Percentiles rank a stretch among this genome's conserved stretches.
phyloP scores from a whole-genome alignment of 2,888 invertebrate species.

The Corbicula japonica region DNA sequence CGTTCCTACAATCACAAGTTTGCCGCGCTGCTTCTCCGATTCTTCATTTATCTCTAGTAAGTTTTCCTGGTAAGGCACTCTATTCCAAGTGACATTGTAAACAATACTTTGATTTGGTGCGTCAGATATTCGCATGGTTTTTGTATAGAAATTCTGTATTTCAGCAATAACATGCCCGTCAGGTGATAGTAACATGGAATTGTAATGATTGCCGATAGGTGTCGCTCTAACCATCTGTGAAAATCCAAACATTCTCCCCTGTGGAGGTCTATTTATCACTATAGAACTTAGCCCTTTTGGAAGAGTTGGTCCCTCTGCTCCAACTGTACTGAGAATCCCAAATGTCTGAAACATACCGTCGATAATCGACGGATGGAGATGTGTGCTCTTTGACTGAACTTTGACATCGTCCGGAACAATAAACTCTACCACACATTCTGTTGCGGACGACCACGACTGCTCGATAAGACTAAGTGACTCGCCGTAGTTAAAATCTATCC shows the following conservation, averaged over 20 bases:
- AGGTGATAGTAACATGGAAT: slow-evolving; percentile 62
- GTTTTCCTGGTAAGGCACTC: slow-evolving; percentile 1
- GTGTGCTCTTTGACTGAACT: slow-evolving; percentile 56
- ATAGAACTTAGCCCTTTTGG: slow-evolving; percentile 65
- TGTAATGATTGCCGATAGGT: slow-evolving; percentile 58
- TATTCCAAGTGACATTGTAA: slow-evolving; percentile 29
- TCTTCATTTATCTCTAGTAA: slow-evolving; percentile 2
- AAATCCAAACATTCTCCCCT: slow-evolving; percentile 67
- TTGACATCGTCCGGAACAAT: slow-evolving; percentile 53
- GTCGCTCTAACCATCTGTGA: slow-evolving; percentile 61
- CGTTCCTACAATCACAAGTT: slow-evolving; percentile 14
- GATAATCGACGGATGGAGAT: slow-evolving; percentile 71
- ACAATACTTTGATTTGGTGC: slow-evolving; percentile 45
- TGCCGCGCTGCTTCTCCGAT: not conserved
- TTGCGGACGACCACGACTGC: slow-evolving; percentile 51
- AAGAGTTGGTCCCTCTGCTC: slow-evolving; percentile 54
- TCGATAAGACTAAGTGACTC: slow-evolving; percentile 49
- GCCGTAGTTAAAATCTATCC: slow-evolving; percentile 60
- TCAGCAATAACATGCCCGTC: slow-evolving; percentile 72
- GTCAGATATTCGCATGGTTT: slow-evolving; percentile 35
- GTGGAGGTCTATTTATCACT: slow-evolving; percentile 53
- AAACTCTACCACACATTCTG: slow-evolving; percentile 67
- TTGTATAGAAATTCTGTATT: slow-evolving; percentile 62
- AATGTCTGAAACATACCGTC: slow-evolving; percentile 72
- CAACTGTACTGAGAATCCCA: slow-evolving; percentile 52